Evolutionary conservation across 2,888 invertebrate species (phyloP), one percentile per base, ranked within the genome.

Genomic region (Hypercompe scribonia): DNA sequence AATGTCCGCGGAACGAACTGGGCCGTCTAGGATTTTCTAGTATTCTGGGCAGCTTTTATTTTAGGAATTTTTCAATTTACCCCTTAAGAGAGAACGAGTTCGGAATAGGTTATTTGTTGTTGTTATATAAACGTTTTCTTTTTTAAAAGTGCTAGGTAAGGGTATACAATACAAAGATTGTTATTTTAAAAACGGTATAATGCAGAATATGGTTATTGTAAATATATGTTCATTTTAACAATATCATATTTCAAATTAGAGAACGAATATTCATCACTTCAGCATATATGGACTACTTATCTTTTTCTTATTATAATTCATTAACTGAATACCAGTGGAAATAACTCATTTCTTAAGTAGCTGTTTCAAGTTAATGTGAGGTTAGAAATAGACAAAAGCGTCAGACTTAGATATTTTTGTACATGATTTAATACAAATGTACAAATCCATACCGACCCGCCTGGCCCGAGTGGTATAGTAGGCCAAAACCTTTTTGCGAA

Each of bases 1-100:
- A 88, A 88, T 88, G 86, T 83, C 78, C 80, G 76, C 76, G 72
- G 73, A 75, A 80, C 73, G 74, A 72, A 77, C 81, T 79, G 80
- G 78, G 72, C 81, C 79, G 85, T 83, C 87, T 86, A 87, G 85
- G 84, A 84, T 86, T 86, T 90, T 86, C 86, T 85, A 88, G 87
- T 82, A 78, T 78, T 78, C 73, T 83, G 78, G 84, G 84, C 84
- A 81, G 82, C 84, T 84, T 87, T 85, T 83, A 84, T 85, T 86
- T 82, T 74, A 85, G 89, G 90, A 90, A 91, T 91, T 91, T 91
- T 91, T 88, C 91, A 90, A 91, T 91, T 90, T 90, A 81, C 90
- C 87, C 88, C 89, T 88, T 87, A 86, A 88, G 87, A 86, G 88
- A 89, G 87, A 87, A 86, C 85, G 82, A 87, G 88, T 86, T 86